These are phyloP conservation scores for Nylanderia fulva DNA, from an alignment of 1,140 invertebrate species.

Conservation along the genomic window DNA sequence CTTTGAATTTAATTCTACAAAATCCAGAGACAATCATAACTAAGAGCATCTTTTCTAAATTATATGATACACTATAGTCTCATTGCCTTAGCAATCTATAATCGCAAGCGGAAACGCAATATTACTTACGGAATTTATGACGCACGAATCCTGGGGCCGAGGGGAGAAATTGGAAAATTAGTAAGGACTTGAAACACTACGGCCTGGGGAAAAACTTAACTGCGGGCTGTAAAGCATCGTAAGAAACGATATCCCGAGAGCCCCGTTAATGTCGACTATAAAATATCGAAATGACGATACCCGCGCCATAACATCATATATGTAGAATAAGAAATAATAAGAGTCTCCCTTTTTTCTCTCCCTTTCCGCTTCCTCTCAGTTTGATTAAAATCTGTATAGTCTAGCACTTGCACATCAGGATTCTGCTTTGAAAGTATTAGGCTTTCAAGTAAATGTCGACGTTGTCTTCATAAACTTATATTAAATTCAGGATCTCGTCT, in stretches of 20 bases:
- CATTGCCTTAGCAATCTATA: background rate
- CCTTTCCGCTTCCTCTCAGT: background rate
- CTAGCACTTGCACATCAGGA: background rate
- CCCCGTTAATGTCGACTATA: background rate
- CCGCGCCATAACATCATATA: background rate
- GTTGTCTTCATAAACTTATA: too few relatives aligned
- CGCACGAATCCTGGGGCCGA: background rate
- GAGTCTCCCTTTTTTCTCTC: too few relatives aligned
- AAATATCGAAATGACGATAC: background rate
- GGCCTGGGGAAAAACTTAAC: background rate
- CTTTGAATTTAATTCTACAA: too few relatives aligned
- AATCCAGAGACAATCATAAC: background rate
- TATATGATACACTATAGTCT: too few relatives aligned
- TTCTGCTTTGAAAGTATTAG: background rate
- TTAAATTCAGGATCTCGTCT: too few relatives aligned
- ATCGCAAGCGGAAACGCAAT: background rate
- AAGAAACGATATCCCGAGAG: background rate
- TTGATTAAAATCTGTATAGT: background rate
- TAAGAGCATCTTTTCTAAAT: background rate
- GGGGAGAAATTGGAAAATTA: constrained; percentile 29
- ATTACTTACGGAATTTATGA: constrained; percentile 5
- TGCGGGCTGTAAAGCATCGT: background rate
- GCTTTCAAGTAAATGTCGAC: background rate
- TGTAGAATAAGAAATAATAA: background rate
- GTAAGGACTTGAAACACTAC: background rate